Base-by-base conservation (phyloP, 2,113 vertebrate species). In the Trematomus loennbergii region DNA sequence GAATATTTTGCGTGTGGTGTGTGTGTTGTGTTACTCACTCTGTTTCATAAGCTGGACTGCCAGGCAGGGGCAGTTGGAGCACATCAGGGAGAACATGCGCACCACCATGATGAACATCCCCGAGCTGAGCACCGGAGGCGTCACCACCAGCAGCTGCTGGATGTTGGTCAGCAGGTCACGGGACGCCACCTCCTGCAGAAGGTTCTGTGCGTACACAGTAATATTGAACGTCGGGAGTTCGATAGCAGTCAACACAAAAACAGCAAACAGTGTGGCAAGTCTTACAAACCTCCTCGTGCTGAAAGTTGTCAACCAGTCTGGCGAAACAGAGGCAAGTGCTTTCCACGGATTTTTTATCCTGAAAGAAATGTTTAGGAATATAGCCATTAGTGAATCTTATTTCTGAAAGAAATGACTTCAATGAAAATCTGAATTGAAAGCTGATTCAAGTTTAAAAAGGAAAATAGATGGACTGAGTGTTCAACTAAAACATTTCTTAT, bases 51-150 rank as follows among this genome's bases (percentile, higher is more conserved):
- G 98, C 82, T 99, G 98, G 83, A 99, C 98, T 11, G 98, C 98
- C 92, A 99, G 94, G 0, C 96, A 96, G 66, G 98, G 98, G 91
- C 98, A 99, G 85, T 99, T 99, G 83, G 98, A 99, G 91, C 98
- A 99, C 97, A 99, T 99, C 63, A 99, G 94, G 8, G 98, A 99
- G 94, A 99, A 98, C 98, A 99, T 99, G 90, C 98, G 97, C 84
- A 99, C 98, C 81, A 99, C 98, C 98, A 99, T 99, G 89, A 99
- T 99, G 92, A 99, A 99, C 98, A 99, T 99, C 88, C 98, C 98
- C 43, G 98, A 99, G 94, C 98, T 99, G 90, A 99, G 94, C 82
- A 99, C 96, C 4, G 98, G 98, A 74, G 98, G 98, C 3, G 98
- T 99, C 81, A 99, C 97, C 1, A 99, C 98, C 92, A 99, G 91